A percentile compares a stretch with the other conserved stretches of the same genome.
These are phyloP conservation scores for Sciurus vulgaris DNA, from an alignment of 2,797 vertebrate species.

Conservation along the genomic window DNA sequence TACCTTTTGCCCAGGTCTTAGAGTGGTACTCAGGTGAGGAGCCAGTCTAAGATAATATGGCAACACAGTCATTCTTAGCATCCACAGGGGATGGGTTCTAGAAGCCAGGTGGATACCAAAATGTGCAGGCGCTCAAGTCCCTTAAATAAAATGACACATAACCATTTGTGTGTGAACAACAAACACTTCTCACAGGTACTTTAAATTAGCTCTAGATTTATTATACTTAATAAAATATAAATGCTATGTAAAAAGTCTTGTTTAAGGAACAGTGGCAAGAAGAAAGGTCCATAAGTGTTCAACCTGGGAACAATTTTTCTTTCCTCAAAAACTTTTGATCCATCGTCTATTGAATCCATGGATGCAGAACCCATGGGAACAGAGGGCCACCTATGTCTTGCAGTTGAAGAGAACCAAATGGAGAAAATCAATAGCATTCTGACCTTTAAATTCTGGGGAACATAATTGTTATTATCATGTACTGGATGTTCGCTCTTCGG, in stretches of 20 bases:
- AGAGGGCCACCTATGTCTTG: neutral
- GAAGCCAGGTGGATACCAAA: neutral
- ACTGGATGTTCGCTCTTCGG: neutral
- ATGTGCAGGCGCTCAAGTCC: neutral
- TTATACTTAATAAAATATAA: neutral
- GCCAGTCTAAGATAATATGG: neutral
- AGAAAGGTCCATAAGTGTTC: neutral
- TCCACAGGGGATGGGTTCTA: neutral
- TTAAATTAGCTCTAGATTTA: neutral
- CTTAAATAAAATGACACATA: neutral
- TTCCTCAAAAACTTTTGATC: neutral
- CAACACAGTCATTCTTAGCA: too few species aligned
- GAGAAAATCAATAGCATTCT: neutral
- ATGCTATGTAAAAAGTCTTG: neutral
- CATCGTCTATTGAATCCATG: neutral
- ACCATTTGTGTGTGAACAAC: neutral
- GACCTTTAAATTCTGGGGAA: neutral
- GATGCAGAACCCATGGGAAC: neutral
- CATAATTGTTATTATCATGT: neutral
- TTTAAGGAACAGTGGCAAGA: neutral
- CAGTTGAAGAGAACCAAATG: neutral
- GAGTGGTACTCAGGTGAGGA: neutral
- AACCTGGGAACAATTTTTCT: neutral
- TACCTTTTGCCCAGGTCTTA: neutral
- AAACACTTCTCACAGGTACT: neutral